Base-by-base conservation (phyloP, 1,140 invertebrate genomes). In the Arion vulgaris region DNA sequence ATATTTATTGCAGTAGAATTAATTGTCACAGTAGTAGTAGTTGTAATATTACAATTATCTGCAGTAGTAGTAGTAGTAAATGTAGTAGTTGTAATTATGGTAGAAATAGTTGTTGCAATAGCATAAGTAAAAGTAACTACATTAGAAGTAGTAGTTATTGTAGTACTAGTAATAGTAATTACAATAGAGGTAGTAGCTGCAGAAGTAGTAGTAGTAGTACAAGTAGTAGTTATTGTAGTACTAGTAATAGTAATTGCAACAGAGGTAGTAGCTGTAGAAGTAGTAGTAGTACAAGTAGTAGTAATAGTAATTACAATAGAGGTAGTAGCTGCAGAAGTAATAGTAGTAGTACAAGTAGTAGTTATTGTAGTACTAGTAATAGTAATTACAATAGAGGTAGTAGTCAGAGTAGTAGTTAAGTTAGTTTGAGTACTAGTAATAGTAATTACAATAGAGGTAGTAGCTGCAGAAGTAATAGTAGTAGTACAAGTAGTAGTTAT, bases 401-500 rank as follows among this genome's bases (percentile, higher is more conserved):
- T n/a, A 57, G 53, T 57, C 9, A 23, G 9, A 57, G 53, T 57
- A 57, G 53, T 57, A 57, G 53, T 57, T 15, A 4, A 15, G 23
- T 9, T 57, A 57, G 53, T 23, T 15, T 9, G 2, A 57, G 69
- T 34, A 72, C 13, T 34, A 41, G 69, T 34, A 36, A 4, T 72
- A 72, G 69, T 72, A 36, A 28, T 41, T 19, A 28, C 32, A 36
- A 28, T 72, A 72, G 34, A 19, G 17, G 39, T 72, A 72, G 34
- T 72, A 41, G 69, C 23, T 15, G 53, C 23, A 57, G 53, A 15
- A 57, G 53, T 57, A 57, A 23, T 57, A 57, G 39, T 72, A 38
- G 39, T 72, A 38, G 69, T 72, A 72, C 13, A 19, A 72, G 69
- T 9, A 72, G 69, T 72, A 72, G 69, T 72, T 19, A 28, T 72